Conservation (phyloP, 2,797 vertebrate species). For the Gastrophryne carolinensis region DNA sequence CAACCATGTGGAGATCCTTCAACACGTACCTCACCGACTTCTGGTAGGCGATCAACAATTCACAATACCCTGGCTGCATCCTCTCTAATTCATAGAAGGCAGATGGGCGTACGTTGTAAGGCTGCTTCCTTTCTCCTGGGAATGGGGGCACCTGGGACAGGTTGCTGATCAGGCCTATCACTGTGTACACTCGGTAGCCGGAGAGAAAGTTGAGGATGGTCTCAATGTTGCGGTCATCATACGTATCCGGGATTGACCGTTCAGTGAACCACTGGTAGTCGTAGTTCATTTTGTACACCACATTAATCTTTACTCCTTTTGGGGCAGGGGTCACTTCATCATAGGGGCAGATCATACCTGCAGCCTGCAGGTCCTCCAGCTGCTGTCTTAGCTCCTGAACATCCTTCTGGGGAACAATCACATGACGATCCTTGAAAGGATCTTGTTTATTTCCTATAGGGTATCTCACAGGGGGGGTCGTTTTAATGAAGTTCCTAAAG, state of each 20-base stretch:
- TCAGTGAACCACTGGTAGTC: background rate
- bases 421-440: background rate
- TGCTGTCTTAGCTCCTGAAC: background rate
- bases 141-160: background rate
- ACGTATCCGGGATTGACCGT: background rate
- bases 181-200: background rate
- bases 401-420: background rate
- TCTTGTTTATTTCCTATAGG: too few species aligned
- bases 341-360: background rate
- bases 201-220: background rate
- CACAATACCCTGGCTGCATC: background rate
- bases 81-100: slow-evolving; percentile 4
- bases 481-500: too few species aligned
- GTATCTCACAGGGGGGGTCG: too few species aligned
- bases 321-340: background rate
- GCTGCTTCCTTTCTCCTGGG: background rate
- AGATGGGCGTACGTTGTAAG: background rate
- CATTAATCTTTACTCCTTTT: background rate
- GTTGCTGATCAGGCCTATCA: background rate
- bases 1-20: background rate
- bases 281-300: background rate
- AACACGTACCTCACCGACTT: background rate
- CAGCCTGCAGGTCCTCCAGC: background rate
- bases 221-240: background rate
- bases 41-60: background rate